Conservation (phyloP, 2,888 invertebrate genomes). For the Dusona sp. region DNA sequence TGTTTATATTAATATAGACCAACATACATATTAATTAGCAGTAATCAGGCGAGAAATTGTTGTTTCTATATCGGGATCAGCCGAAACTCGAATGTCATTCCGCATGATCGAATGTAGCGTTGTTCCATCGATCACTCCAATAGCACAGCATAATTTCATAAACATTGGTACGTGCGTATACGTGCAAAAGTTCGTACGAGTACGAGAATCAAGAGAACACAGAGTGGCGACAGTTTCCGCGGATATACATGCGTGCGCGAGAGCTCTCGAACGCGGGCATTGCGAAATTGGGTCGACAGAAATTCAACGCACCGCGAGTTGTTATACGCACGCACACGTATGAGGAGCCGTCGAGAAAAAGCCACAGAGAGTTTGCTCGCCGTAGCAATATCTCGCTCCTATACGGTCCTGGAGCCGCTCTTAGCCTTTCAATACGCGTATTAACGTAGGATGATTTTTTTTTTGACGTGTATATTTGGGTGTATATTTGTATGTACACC, state of each 20-base stretch:
- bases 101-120: conserved; percentile 12
- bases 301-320: conserved; percentile 75
- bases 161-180: conserved; percentile 6
- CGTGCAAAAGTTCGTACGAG: conserved; percentile 5
- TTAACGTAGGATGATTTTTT: neutral
- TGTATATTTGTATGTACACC: neutral
- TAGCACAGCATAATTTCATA: conserved; percentile 1
- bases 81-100: conserved; percentile 24
- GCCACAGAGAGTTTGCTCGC: conserved; percentile 43
- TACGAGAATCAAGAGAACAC: conserved; percentile 20
- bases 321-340: conserved; percentile 30
- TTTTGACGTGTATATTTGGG: neutral
- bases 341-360: conserved; percentile 31
- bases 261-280: conserved; percentile 70
- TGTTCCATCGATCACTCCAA: conserved; percentile 2
- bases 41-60: neutral
- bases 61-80: neutral
- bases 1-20: neutral
- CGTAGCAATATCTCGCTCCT: conserved; percentile 53
- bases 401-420: conserved; percentile 49
- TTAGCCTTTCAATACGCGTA: conserved; percentile 46
- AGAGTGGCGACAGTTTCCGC: conserved; percentile 62
- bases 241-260: conserved; percentile 49
- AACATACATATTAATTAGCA: neutral
- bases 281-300: conserved; percentile 83